Percentiles rank a stretch among this genome's conserved stretches.
These are phyloP conservation scores for Ricordea florida DNA, from an alignment of 92 coral and sea anemone species.

Conservation along the genomic window DNA sequence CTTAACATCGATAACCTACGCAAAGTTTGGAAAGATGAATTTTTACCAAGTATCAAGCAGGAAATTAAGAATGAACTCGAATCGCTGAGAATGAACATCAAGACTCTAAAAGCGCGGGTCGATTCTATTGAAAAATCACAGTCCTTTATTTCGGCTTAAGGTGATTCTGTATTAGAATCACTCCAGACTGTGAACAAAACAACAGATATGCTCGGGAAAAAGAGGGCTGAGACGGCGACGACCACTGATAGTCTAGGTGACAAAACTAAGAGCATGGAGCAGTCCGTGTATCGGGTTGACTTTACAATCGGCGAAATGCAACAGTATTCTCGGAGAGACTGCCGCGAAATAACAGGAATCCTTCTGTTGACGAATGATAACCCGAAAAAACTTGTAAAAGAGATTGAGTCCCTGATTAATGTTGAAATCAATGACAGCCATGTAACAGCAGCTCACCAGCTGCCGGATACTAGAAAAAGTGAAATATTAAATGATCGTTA, in stretches of 20 bases:
- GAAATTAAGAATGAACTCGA: background rate
- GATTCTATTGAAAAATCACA: background rate
- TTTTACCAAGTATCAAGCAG: slow-evolving; percentile 1
- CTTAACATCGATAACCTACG: background rate
- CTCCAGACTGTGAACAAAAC: background rate
- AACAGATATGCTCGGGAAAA: background rate
- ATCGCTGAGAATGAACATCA: background rate
- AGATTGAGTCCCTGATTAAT: background rate
- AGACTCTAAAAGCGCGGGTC: background rate
- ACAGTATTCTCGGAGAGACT: too few species aligned
- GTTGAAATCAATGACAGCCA: too few species aligned
- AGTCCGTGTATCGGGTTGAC: background rate
- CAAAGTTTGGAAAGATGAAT: slow-evolving; percentile 1
- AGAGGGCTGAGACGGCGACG: background rate
- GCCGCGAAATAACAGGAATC: too few species aligned
- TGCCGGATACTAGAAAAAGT: background rate
- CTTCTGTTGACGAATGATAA: too few species aligned
- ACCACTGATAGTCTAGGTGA: background rate
- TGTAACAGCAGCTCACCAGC: background rate
- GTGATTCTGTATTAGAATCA: background rate
- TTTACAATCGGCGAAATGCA: background rate
- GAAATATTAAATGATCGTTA: background rate
- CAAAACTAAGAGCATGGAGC: background rate
- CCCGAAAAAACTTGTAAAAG: too few species aligned
- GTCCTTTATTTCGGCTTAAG: background rate